Evolutionary conservation across 2,888 invertebrate species (phyloP), one percentile per base, ranked within the genome.

Genomic region (Drosophila neotestacea): DNA sequence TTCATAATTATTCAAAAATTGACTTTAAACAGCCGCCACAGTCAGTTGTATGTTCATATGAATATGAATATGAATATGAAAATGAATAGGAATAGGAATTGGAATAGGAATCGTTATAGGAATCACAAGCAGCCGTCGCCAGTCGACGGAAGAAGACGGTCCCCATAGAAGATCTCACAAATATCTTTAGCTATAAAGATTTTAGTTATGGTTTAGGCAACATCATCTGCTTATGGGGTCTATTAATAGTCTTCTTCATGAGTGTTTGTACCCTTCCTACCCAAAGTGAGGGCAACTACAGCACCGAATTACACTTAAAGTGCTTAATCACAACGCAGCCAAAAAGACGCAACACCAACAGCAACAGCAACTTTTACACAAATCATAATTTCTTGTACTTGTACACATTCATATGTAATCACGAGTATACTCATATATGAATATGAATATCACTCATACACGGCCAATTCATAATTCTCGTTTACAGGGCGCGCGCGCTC

Each of bases 131-230:
- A 51, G 50, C 28, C 30, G 41, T 28, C 28, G 38, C 7, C 32
- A 32, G 39, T 39, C 34, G 34, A 16, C 52, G 16, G 22, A 22
- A 44, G 32, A n/a, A 36, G 32, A 7, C 32, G 7, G 32, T 32
- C 32, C 6, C 32, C 32, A 32, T 32, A 32, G 32, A 32, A 70
- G 55, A 68, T 65, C 77, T 76, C 77, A 76, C 70, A 63, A 62
- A 79, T 73, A 77, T 82, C 76, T 79, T 59, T 86, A 59, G 79
- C 80, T 75, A 86, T 84, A 87, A 84, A 87, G 85, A 80, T 78
- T 80, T 85, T 88, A 90, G 90, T 90, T 90, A 90, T 90, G 85
- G 89, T 90, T 89, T 90, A 88, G 79, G 81, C 77, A 73, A 63
- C 76, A 73, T 69, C 69, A 62, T 76, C 73, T 60, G 75, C 59